Evolutionary conservation across 53 echinoderm and acorn worm genomes (phyloP), one percentile per base, ranked within the genome.

Genomic region (Arbacia lixula): DNA sequence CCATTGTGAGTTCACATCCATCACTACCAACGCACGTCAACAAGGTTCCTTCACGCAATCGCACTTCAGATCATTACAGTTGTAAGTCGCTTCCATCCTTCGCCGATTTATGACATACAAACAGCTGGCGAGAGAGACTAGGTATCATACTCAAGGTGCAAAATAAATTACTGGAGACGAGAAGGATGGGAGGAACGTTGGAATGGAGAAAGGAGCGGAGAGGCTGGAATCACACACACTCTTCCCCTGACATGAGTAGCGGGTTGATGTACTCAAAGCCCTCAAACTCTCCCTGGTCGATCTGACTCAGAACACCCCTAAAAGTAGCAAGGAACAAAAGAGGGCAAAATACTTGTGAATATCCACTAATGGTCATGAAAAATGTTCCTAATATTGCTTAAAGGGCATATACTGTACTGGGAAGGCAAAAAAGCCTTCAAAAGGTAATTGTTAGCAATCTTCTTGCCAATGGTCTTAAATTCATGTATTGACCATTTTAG

Each of bases 231-330:
- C 89, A 96, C 60, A 96, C 97, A 85, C 91, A 89, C 54, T 93
- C 97, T 35, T 96, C 97, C 11, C 93, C 97, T 14, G 97, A 96
- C 97, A 96, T 96, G 39, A 96, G 90, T 11, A 96, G 86, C 31
- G 97, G 97, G 60, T 96, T 96, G 72, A 96, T 89, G 67, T 96
- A 96, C 84, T 96, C 97, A 53, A 96, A 96, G 38, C 97, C 97
- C 51, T 96, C 97, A 90, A 96, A 96, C 61, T 96, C 97, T 0
- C 92, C 83, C 73, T 96, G 97, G 86, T 96, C 97, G 52, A 96
- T 96, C n/a, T 92, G 90, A 60, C 86, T 88, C 19, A 93, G 85
- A 29, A 88, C 77, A 71, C 62, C 66, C 87, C 93, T 93, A 41
- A 11, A 87, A 53, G 1, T 17, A 10, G 30, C 43, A 17, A 1